Evolutionary conservation across 2,113 vertebrate genomes (phyloP).

Genomic region (Parus major): DNA sequence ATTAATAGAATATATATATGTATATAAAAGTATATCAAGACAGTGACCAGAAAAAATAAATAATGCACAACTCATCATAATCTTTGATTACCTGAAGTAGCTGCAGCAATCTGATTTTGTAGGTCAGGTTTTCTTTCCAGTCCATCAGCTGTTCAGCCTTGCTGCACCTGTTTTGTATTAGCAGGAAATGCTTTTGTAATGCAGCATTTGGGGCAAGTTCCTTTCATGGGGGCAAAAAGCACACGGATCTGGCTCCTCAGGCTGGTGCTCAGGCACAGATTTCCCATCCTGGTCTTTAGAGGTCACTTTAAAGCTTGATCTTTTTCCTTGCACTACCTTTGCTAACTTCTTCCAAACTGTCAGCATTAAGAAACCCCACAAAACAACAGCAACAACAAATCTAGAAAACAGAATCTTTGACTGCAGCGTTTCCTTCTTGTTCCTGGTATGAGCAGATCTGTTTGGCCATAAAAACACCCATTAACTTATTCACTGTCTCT

Average conservation of each 20-base stretch:
- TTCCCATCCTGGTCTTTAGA: neutral
- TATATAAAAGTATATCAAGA: neutral
- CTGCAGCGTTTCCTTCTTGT: neutral
- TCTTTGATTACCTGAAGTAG: neutral
- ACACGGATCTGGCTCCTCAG: neutral
- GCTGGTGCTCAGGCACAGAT: neutral
- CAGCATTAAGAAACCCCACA: neutral
- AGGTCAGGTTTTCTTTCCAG: neutral
- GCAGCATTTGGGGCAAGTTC: neutral
- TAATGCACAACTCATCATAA: neutral
- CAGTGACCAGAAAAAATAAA: neutral
- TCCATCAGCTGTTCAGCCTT: neutral
- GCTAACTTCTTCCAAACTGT: neutral
- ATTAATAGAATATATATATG: neutral
- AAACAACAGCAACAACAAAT: neutral
- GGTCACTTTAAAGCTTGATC: constrained; percentile 17
- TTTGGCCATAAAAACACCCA: neutral
- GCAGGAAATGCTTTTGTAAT: neutral
- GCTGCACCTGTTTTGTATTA: neutral
- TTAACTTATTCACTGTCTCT: neutral
- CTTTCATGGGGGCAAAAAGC: neutral
- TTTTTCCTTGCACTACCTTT: constrained; percentile 71
- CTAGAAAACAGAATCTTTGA: neutral
- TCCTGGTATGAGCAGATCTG: neutral
- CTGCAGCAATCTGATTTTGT: neutral